Conservation (phyloP, 2,113 vertebrate species). For the Calyptommatus sinebrachiatus region DNA sequence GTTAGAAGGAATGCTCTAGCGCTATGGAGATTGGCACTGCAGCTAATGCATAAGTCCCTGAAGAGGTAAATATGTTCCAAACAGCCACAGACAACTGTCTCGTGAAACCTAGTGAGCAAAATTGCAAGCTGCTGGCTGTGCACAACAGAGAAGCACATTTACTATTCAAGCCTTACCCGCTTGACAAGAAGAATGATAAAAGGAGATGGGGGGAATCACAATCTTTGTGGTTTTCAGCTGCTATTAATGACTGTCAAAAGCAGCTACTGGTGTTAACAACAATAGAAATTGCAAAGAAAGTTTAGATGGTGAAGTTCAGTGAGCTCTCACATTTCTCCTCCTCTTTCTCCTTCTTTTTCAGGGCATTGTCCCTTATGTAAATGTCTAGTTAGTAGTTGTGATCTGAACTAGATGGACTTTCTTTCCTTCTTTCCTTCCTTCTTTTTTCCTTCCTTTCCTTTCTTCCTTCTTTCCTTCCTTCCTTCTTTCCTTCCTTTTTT, state of each 20-base stretch:
- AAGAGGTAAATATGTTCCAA: conserved; percentile 80
- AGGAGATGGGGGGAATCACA: conserved; percentile 61
- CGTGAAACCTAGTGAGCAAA: conserved; percentile 77
- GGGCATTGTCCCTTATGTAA: neutral
- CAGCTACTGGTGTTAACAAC: conserved; percentile 9
- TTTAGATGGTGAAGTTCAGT: neutral
- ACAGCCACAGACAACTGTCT: conserved; percentile 81
- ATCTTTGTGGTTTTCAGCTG: conserved; percentile 60
- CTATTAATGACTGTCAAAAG: conserved; percentile 37
- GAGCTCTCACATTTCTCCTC: conserved; percentile 19
- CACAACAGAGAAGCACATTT: conserved; percentile 72
- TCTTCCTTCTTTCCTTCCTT: no score
- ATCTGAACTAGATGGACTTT: no score
- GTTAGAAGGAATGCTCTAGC: conserved; percentile 79
- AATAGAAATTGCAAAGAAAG: conserved; percentile 27
- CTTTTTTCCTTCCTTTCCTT: no score
- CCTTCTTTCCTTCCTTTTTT: no score
- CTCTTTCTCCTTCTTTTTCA: neutral
- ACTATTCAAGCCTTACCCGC: conserved; percentile 69
- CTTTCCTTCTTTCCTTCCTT: no score
- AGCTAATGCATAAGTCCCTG: conserved; percentile 75
- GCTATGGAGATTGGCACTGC: conserved; percentile 76
- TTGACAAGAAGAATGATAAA: conserved; percentile 77
- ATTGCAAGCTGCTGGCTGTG: conserved; percentile 75
- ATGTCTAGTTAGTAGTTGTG: no score